Evolutionary conservation across 1,140 invertebrate species (phyloP).

Genomic region (Temnothorax longispinosus): DNA sequence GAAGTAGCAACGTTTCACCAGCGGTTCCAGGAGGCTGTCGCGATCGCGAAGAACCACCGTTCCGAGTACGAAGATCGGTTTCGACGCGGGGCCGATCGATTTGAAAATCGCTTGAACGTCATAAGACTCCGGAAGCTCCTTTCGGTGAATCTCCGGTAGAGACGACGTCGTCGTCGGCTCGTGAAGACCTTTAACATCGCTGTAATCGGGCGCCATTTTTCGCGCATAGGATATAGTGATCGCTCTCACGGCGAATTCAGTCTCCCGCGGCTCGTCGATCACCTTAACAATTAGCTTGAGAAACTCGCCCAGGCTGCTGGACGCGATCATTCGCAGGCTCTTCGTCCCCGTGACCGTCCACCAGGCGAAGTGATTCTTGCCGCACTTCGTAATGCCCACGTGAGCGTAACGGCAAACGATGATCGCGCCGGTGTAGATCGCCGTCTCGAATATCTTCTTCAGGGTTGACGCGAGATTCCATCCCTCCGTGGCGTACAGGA

Average conservation of each 20-base stretch:
- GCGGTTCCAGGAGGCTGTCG: slow-evolving; percentile 77
- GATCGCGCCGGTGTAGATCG: slow-evolving; percentile 80
- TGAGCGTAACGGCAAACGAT: slow-evolving; percentile 76
- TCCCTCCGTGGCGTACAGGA: slow-evolving; percentile 71
- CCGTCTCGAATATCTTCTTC: slow-evolving; percentile 77
- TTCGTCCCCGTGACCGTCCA: slow-evolving; percentile 77
- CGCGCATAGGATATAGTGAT: slow-evolving; percentile 81
- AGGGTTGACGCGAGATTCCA: slow-evolving; percentile 80
- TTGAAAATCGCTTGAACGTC: slow-evolving; percentile 76
- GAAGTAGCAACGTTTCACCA: slow-evolving; percentile 82
- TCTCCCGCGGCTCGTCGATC: slow-evolving; percentile 66
- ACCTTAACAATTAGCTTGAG: slow-evolving; percentile 78
- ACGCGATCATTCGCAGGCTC: slow-evolving; percentile 77
- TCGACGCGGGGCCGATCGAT: slow-evolving; percentile 52
- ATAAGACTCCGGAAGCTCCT: slow-evolving; percentile 61
- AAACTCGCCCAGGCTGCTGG: slow-evolving; percentile 75
- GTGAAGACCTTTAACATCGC: slow-evolving; percentile 77
- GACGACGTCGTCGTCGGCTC: slow-evolving; percentile 71
- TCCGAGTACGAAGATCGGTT: slow-evolving; percentile 78
- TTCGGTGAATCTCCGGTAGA: slow-evolving; percentile 73
- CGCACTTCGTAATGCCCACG: slow-evolving; percentile 78
- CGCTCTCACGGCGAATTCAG: slow-evolving; percentile 72
- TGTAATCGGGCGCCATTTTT: slow-evolving; percentile 78
- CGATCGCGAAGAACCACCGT: slow-evolving; percentile 74
- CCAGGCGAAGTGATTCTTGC: slow-evolving; percentile 80